These are phyloP conservation scores for Phocoena phocoena DNA, from an alignment of 2,113 vertebrate species.

Conservation along the genomic window DNA sequence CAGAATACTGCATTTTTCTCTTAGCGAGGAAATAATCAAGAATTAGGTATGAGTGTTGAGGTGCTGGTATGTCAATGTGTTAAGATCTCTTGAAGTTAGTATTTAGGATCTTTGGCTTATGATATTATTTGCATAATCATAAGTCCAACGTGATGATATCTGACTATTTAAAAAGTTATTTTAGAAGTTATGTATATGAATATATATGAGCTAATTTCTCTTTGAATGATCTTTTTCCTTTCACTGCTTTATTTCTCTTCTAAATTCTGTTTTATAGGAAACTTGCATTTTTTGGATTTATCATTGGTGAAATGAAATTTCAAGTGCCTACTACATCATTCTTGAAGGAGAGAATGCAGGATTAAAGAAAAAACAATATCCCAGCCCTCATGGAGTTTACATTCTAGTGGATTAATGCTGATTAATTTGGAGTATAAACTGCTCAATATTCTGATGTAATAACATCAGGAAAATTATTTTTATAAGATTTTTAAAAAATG, in stretches of 20 bases:
- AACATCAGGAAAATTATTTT: background rate
- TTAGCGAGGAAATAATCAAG: conserved; percentile 3
- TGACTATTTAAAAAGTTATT: conserved; percentile 4
- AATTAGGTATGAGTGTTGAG: background rate
- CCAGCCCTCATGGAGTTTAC: background rate
- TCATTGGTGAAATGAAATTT: conserved; percentile 3
- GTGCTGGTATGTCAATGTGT: background rate
- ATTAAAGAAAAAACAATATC: background rate
- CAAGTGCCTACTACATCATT: background rate
- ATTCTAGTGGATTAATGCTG: conserved; percentile 21
- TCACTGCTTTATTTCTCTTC: conserved; percentile 14
- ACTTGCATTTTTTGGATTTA: background rate
- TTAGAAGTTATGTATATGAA: background rate
- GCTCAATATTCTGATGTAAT: background rate
- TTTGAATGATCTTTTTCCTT: background rate
- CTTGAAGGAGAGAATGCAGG: background rate
- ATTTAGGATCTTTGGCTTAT: background rate
- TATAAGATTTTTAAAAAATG: background rate
- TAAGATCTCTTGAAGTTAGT: background rate
- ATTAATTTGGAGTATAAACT: background rate
- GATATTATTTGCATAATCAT: background rate
- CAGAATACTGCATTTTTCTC: background rate
- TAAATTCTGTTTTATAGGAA: background rate
- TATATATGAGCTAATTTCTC: background rate
- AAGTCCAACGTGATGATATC: background rate